A percentile compares a stretch with the other conserved stretches of the same genome.
Evolutionary conservation across 1,140 invertebrate genomes (phyloP).

Genomic region (Lerema accius): DNA sequence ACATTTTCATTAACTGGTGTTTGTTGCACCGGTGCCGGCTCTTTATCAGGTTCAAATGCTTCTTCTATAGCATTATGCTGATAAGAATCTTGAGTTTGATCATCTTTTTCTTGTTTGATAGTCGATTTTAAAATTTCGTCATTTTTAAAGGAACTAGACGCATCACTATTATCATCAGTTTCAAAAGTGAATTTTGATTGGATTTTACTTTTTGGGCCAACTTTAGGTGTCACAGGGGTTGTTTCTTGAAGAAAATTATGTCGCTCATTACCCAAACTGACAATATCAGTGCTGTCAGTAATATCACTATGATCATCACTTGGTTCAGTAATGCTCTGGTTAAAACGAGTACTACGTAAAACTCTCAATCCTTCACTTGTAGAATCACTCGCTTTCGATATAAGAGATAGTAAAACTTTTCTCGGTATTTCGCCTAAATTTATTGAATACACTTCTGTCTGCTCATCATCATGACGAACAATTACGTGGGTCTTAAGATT

Average conservation of each 20-base stretch:
- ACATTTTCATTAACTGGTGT: not conserved
- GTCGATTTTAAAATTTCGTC: conserved; percentile 26
- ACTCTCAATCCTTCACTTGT: conserved; percentile 40
- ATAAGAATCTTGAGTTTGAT: conserved; percentile 18
- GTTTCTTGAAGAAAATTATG: conserved; percentile 25
- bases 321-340: conserved; percentile 44
- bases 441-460: conserved; percentile 70
- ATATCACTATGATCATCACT: conserved; percentile 40
- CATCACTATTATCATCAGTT: conserved; percentile 50
- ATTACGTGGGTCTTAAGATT: conserved; percentile 85
- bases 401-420: conserved; percentile 41
- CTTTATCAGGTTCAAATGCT: not conserved
- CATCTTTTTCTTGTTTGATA: conserved; percentile 46
- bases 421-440: conserved; percentile 62
- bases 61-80: conserved; percentile 10
- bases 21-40: not conserved
- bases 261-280: conserved; percentile 17
- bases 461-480: conserved; percentile 78
- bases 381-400: conserved; percentile 26
- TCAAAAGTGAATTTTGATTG: conserved; percentile 68
- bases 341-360: conserved; percentile 54
- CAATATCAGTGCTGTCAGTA: conserved; percentile 10
- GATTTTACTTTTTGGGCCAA: conserved; percentile 33
- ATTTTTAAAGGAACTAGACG: conserved; percentile 35
- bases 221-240: conserved; percentile 6